Evolutionary conservation across 1,140 invertebrate species (phyloP).

Genomic region (Neodiprion lecontei): DNA sequence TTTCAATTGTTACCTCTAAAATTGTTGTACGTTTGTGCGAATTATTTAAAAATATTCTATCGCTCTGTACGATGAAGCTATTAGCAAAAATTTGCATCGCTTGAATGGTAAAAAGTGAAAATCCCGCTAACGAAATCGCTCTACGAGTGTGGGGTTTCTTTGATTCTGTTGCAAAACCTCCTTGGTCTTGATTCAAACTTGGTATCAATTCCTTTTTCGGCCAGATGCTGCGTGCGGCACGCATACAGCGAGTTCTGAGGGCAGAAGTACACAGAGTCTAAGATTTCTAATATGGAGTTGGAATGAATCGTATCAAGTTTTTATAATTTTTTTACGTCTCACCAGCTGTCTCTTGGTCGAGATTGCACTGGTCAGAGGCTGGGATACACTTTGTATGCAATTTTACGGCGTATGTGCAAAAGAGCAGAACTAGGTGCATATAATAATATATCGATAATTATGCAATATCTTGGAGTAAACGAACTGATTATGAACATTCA

Average conservation of each 20-base stretch:
- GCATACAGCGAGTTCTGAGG: neutral
- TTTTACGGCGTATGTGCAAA: neutral
- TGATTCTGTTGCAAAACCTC: neutral
- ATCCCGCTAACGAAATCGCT: too few relatives aligned
- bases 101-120: too few relatives aligned
- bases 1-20: too few relatives aligned
- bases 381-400: neutral
- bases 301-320: neutral
- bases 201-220: neutral
- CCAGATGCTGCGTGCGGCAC: neutral
- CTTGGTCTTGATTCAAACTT: neutral
- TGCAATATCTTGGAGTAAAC: too few relatives aligned
- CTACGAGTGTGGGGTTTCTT: too few relatives aligned
- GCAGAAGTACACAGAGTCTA: neutral
- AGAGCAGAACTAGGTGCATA: neutral
- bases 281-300: neutral
- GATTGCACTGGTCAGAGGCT: neutral
- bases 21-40: neutral
- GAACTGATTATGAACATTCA: too few relatives aligned
- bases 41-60: conserved; percentile 25
- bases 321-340: neutral
- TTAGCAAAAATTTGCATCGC: too few relatives aligned
- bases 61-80: too few relatives aligned
- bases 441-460: neutral
- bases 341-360: neutral